Percentiles rank a stretch among this genome's conserved stretches.
phyloP scores from a whole-genome alignment of 2,888 invertebrate species.

The Linnaemya tessellans region DNA sequence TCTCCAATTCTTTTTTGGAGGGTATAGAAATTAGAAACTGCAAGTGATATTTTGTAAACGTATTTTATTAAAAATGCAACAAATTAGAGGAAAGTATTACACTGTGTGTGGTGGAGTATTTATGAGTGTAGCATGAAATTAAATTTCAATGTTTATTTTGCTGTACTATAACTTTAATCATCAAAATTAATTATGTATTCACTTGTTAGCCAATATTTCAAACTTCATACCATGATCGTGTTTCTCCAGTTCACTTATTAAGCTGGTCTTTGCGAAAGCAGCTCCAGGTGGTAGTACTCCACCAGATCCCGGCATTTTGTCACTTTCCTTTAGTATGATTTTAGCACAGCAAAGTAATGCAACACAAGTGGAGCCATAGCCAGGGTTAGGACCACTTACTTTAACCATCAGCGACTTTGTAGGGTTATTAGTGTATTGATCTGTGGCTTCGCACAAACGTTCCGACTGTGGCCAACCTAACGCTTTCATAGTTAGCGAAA shows the following conservation, averaged over 20 bases:
- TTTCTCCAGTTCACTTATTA: conserved; percentile 89
- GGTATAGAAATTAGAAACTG: too few species aligned
- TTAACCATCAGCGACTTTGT: conserved; percentile 87
- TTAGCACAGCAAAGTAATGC: conserved; percentile 89
- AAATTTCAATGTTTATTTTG: too few species aligned
- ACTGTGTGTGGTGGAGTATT: too few species aligned
- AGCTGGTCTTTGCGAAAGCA: conserved; percentile 91
- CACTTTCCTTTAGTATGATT: conserved; percentile 89
- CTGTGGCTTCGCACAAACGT: conserved; percentile 85
- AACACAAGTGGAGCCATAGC: conserved; percentile 92
- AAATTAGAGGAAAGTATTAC: too few species aligned
- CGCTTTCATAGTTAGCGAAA: conserved; percentile 89
- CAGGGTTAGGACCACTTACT: conserved; percentile 85
- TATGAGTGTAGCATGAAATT: too few species aligned
- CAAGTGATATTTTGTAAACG: too few species aligned
- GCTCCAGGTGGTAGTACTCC: conserved; percentile 94
- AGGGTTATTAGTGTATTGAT: conserved; percentile 84
- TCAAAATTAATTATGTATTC: conserved; percentile 38
- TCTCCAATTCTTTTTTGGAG: too few species aligned
- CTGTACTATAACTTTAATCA: background rate
- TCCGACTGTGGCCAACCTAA: conserved; percentile 89
- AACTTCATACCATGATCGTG: conserved; percentile 87
- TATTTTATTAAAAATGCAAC: too few species aligned
- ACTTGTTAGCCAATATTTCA: conserved; percentile 85
- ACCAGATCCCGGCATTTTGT: conserved; percentile 91